Evolutionary conservation across 2,888 invertebrate genomes (phyloP).

Genomic region (Nesidiocoris tenuis): DNA sequence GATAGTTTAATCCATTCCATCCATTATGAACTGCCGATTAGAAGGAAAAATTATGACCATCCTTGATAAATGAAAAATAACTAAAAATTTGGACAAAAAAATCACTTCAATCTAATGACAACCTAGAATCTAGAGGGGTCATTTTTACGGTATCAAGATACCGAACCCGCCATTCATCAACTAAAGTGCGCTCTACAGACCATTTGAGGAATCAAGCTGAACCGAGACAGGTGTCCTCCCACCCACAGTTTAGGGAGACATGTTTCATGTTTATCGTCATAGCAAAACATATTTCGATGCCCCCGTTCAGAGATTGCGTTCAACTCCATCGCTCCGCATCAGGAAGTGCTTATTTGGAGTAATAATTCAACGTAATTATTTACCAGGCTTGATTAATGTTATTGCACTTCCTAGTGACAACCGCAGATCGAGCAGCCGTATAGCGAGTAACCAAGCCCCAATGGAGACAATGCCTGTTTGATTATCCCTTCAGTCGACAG

Average conservation of each 20-base stretch:
- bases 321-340: too few species aligned
- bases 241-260: too few species aligned
- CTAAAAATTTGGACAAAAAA: conserved; percentile 25
- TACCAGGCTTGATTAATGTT: too few species aligned
- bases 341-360: too few species aligned
- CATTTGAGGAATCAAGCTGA: conserved; percentile 2
- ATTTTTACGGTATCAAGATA: background rate
- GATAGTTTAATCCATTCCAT: conserved; percentile 6
- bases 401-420: background rate
- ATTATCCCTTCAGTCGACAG: too few species aligned
- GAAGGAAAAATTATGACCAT: conserved; percentile 13
- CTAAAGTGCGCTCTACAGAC: conserved; percentile 1
- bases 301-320: too few species aligned
- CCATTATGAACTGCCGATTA: conserved; percentile 29
- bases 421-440: background rate
- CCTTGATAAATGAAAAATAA: conserved; percentile 23
- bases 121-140: background rate
- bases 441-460: too few species aligned
- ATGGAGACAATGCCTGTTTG: too few species aligned
- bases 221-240: conserved; percentile 1
- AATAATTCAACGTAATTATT: too few species aligned
- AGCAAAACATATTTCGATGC: too few species aligned
- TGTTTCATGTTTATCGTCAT: too few species aligned
- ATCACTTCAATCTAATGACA: conserved; percentile 15
- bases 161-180: background rate